Percentiles rank a stretch among this genome's conserved stretches.
phyloP scores from a whole-genome alignment of 2,113 vertebrate genomes.

The Australoheros scitulus region DNA sequence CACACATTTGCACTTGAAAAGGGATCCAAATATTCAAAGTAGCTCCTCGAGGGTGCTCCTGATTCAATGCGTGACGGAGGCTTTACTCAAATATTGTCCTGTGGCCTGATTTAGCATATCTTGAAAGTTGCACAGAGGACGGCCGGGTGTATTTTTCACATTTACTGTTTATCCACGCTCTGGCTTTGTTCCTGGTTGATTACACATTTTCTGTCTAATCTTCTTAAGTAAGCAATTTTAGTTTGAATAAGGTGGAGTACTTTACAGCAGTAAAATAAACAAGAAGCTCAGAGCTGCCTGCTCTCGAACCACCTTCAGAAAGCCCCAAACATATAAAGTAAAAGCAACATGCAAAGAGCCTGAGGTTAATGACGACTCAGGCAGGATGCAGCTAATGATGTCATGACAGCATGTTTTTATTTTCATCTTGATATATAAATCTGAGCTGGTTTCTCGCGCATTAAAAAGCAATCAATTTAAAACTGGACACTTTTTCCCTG shows the following conservation, averaged over 20 bases:
- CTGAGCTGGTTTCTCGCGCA: neutral
- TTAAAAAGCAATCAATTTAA: neutral
- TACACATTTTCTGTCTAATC: conserved; percentile 1
- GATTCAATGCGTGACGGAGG: conserved; percentile 25
- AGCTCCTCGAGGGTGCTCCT: conserved; percentile 19
- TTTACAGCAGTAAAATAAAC: neutral
- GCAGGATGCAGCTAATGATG: neutral
- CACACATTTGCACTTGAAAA: conserved; percentile 42
- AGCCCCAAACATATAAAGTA: neutral
- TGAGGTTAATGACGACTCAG: neutral
- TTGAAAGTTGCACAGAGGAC: neutral
- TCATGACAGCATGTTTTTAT: neutral
- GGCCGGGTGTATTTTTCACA: neutral
- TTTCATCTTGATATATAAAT: neutral
- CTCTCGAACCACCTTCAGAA: neutral
- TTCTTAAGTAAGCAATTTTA: neutral
- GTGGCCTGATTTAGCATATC: conserved; percentile 30
- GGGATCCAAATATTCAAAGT: conserved; percentile 31
- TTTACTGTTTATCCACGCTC: conserved; percentile 1
- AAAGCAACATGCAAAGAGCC: neutral
- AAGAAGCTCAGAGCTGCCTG: neutral
- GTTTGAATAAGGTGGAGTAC: neutral
- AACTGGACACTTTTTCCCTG: neutral
- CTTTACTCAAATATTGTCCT: conserved; percentile 28
- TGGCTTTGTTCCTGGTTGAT: neutral